Evolutionary conservation across 2,888 invertebrate genomes (phyloP), one percentile per base, ranked within the genome.

Genomic region (Epirrhoe tristata): DNA sequence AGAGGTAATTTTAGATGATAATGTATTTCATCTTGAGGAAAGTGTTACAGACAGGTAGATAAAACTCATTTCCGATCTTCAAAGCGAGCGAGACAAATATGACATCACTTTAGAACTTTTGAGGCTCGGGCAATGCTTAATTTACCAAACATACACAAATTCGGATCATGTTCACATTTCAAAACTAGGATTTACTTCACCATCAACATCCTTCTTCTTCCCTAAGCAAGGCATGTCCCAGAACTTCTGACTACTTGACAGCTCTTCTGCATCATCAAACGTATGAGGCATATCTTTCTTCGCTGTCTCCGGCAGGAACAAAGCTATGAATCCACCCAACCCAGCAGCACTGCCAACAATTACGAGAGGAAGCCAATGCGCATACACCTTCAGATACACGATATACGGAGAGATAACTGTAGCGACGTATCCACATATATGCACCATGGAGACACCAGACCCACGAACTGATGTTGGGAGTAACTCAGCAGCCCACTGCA

Each of bases 261-360:
- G 66, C 5, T 74, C 69, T 67, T 91, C 91, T 1, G 90, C 84
- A 46, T 88, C 89, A 7, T 88, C 86, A 74, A 91, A 91, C 0
- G 89, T 86, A 65, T 91, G 88, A 0, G 91, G 91, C 83, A 91
- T 83, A 61, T 88, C 86, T 69, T 79, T 86, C 1, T 75, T 77
- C 0, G 88, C 86, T 1, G 91, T 91, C 72, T 92, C 92, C 0
- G 92, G 90, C 43, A 91, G 71, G 10, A 77, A 70, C 3, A 89
- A 67, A 1, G 85, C 77, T 4, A 86, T 56, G 0, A 81, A 10
- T 7, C 78, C 82, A 16, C 82, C 84, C 6, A 81, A 7, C 0
- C 75, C 71, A 3, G 86, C 82, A 43, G 86, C 59, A 6, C 55
- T 51, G 0, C 83, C 87, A 24, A 86, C 71, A 8, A 90, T 71